A percentile compares a stretch with the other conserved stretches of the same genome.
phyloP scores from a whole-genome alignment of 2,113 vertebrate species.

The Bujurquina vittata region DNA sequence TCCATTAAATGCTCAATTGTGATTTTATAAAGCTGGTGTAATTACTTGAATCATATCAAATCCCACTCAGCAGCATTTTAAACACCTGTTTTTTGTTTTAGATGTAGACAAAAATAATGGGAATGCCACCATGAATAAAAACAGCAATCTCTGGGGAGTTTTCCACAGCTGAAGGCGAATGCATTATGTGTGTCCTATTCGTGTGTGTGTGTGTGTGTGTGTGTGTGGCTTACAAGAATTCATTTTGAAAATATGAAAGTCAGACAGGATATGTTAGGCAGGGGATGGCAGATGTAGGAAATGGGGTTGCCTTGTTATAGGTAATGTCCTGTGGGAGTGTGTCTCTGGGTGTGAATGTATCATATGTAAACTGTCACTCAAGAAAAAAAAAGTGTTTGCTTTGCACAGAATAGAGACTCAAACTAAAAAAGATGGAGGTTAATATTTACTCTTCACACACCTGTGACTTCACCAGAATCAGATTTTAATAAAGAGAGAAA shows the following conservation, averaged over 20 bases:
- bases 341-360: slow-evolving; percentile 38
- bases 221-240: slow-evolving; percentile 43
- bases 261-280: slow-evolving; percentile 57
- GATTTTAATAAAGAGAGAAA: slow-evolving; percentile 23
- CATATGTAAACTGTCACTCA: slow-evolving; percentile 57
- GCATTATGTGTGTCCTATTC: slow-evolving; percentile 34
- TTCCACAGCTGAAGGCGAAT: slow-evolving; percentile 36
- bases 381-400: slow-evolving; percentile 19
- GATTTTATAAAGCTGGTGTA: neutral
- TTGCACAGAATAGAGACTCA: slow-evolving; percentile 11
- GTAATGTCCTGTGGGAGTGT: slow-evolving; percentile 59
- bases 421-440: slow-evolving; percentile 11
- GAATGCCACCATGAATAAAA: slow-evolving; percentile 25
- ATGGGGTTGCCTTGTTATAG: slow-evolving; percentile 60
- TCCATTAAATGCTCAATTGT: neutral
- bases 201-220: neutral
- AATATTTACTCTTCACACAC: neutral
- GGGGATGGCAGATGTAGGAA: slow-evolving; percentile 49
- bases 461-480: neutral
- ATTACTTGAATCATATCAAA: neutral
- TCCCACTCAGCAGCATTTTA: neutral
- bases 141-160: slow-evolving; percentile 9
- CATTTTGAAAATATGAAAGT: slow-evolving; percentile 63
- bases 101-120: neutral
- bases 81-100: neutral